Base-by-base conservation (phyloP, 2,797 vertebrate species). In the Champsocephalus gunnari region DNA sequence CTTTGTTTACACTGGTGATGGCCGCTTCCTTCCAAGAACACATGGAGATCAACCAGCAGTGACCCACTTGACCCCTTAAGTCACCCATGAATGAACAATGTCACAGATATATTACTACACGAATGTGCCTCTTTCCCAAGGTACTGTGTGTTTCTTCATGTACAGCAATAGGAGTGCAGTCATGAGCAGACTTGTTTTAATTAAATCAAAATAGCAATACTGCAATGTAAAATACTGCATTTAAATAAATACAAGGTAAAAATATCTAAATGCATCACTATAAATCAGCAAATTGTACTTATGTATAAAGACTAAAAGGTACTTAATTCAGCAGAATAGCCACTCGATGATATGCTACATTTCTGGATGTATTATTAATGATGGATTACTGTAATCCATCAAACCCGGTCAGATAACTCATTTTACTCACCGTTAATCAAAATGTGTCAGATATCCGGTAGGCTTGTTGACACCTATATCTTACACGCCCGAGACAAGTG, bases 401-500 rank as follows among this genome's bases (percentile, higher is more conserved):
- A n/a, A 43, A 59, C 17, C 34, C 13, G 4, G 2, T 16, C 51
- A 10, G 2, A 41, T 0, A 11, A 16, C 1, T 3, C 2, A 8
- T 3, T 13, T 17, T 5, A 48, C 85, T 83, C 45, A 87, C 89
- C 73, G 45, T 77, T 66, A 9, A 63, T 66, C 9, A 61, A 32
- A 83, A 61, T 11, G 17, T 17, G 0, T 53, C 43, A 0, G 62
- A 21, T 41, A 5, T n/a, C 57, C 50, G 48, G 19, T 21, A 0
- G 38, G 48, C 16, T 21, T 0, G 38, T 1, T 72, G 67, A 59
- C 55, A 49, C 59, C 51, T 69, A 5, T 9, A 5, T 21, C 3
- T 56, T 7, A 68, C 65, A 80, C 44, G 2, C 34, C 19, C 13
- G 78, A 53, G 12, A 69, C 24, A 16, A 28, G 2, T 17, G 77